phyloP scores from a whole-genome alignment of 2,888 invertebrate species.

The Eupithecia pulchellata region DNA sequence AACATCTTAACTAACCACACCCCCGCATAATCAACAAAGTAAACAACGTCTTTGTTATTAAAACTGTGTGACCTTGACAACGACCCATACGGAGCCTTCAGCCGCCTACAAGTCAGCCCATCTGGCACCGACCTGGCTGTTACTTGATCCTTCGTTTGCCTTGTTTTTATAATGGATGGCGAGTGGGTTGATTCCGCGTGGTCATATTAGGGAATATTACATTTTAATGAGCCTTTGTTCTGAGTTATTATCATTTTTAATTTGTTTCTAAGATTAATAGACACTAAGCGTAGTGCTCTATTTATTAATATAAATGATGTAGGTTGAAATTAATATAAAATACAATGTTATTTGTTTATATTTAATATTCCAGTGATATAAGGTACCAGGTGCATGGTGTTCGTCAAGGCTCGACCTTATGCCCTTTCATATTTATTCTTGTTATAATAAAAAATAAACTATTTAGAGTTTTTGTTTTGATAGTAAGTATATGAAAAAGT shows the following conservation, averaged over 20 bases:
- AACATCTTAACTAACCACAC: conserved; percentile 44
- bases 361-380: no score
- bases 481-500: no score
- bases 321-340: neutral
- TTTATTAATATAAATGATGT: neutral
- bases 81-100: conserved; percentile 55
- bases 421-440: neutral
- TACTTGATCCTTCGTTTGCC: conserved; percentile 25
- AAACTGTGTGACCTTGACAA: conserved; percentile 57
- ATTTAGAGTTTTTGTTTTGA: no score
- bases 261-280: neutral
- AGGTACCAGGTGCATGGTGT: neutral
- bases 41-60: conserved; percentile 47
- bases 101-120: conserved; percentile 61
- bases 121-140: conserved; percentile 30
- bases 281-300: neutral
- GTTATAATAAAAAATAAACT: neutral
- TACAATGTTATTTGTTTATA: no score
- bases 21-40: conserved; percentile 49
- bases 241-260: conserved; percentile 18
- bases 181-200: conserved; percentile 44
- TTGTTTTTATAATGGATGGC: conserved; percentile 33
- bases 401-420: neutral
- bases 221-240: conserved; percentile 35
- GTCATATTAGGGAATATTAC: conserved; percentile 38